Evolutionary conservation across 2,113 vertebrate genomes (phyloP), one percentile per base, ranked within the genome.

Genomic region (Rana temporaria): DNA sequence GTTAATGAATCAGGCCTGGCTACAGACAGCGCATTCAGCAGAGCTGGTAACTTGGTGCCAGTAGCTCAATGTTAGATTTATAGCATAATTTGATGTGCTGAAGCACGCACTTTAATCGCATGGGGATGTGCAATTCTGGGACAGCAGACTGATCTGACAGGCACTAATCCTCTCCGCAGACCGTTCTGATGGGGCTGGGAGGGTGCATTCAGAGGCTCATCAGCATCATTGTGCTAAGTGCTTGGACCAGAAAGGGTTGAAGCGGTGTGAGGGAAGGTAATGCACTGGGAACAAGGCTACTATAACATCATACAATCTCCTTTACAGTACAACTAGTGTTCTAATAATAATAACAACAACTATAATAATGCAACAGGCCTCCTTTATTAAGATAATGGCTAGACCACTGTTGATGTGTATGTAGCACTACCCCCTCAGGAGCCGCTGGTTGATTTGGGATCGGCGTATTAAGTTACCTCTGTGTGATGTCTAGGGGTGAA

Each of bases 21-120:
- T 30, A 38, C 79, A 81, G 68, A 81, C 79, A 72, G 79, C 69
- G 56, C 68, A 73, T 80, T 80, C 79, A 81, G 79, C 79, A 81
- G 11, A 55, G 69, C 59, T 38, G 20, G 30, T 81, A 81, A 63
- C 26, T 22, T 73, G 69, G 67, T 80, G 78, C 78, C 78, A 80
- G 65, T 68, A 52, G 48, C 67, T 52, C 66, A 80, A 19, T n/a
- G 53, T 18, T 62, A 80, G 78, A 81, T 81, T 73, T 81, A 64
- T 73, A 74, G 80, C 64, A 70, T 60, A 38, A 73, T 82, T 72
- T 82, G 60, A 73, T 74, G 69, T 74, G 79, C 79, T 82, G 79
- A 82, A 64, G 59, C 79, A 60, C 65, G 79, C 79, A 74, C 55
- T 74, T 73, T 64, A 73, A 73, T 82, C 60, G 69, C 30, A 70